phyloP scores from a whole-genome alignment of 2,797 vertebrate species.

The Phylloscopus collybita region DNA sequence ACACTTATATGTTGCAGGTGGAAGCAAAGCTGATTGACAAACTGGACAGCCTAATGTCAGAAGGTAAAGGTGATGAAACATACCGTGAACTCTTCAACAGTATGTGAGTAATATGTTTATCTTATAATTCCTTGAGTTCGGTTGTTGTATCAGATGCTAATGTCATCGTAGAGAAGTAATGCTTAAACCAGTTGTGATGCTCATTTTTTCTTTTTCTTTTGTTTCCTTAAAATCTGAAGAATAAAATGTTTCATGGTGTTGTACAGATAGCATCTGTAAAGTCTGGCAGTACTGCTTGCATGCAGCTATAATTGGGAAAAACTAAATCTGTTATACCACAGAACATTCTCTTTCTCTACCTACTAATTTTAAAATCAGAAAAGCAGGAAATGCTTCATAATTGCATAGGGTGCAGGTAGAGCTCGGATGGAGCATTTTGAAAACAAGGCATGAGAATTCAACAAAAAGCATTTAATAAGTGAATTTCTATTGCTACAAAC shows the following conservation, averaged over 20 bases:
- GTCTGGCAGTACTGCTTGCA: constrained; percentile 29
- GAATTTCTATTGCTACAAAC: background rate
- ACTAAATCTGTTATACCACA: constrained; percentile 32
- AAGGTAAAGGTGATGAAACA: constrained; percentile 97
- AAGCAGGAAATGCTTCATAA: constrained; percentile 39
- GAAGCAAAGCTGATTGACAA: constrained; percentile 99
- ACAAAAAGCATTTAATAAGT: background rate
- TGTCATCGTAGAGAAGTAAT: background rate
- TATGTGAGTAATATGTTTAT: constrained; percentile 83
- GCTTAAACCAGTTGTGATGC: constrained; percentile 4
- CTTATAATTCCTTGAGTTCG: background rate
- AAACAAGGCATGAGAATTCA: constrained; percentile 2
- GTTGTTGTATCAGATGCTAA: background rate
- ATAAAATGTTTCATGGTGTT: background rate
- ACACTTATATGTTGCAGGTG: constrained; percentile 83
- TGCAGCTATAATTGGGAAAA: constrained; percentile 40
- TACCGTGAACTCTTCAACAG: constrained; percentile 95
- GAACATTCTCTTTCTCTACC: constrained; percentile 7
- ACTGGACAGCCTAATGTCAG: constrained; percentile 98
- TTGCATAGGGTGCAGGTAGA: background rate
- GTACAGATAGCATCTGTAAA: background rate
- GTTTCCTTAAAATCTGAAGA: background rate
- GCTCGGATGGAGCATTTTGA: background rate
- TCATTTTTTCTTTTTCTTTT: background rate
- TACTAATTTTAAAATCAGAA: constrained; percentile 48